Conservation (phyloP, 2,113 vertebrate species). For the Myocastor coypus region DNA sequence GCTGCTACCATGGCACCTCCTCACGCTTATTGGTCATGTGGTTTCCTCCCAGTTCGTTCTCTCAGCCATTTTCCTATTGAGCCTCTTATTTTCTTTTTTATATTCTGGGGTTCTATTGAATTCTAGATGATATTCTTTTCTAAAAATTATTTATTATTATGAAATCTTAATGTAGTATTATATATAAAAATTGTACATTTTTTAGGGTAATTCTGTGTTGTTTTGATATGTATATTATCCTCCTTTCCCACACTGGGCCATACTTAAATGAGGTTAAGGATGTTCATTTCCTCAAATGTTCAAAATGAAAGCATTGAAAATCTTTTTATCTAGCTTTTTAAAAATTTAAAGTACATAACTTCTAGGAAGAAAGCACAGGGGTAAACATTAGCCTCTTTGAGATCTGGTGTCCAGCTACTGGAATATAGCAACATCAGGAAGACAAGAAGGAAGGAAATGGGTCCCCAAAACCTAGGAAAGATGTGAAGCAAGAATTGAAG, state of each 20-base stretch:
- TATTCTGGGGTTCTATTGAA: background rate
- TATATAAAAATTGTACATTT: background rate
- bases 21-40: background rate
- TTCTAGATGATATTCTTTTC: background rate
- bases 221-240: background rate
- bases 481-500: background rate
- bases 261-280: background rate
- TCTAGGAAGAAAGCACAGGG: background rate
- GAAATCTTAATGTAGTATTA: background rate
- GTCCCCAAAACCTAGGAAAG: background rate
- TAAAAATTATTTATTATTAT: background rate
- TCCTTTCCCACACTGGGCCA: background rate
- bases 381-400: background rate
- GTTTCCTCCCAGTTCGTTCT: background rate
- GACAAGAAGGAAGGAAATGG: background rate
- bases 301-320: background rate
- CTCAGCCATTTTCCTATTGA: background rate
- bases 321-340: background rate
- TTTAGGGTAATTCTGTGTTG: background rate
- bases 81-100: background rate
- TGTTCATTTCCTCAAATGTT: background rate
- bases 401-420: background rate
- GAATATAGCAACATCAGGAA: background rate
- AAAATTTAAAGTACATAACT: background rate
- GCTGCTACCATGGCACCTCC: background rate